Evolutionary conservation across 2,113 vertebrate species (phyloP).

Genomic region (Origma solitaria): DNA sequence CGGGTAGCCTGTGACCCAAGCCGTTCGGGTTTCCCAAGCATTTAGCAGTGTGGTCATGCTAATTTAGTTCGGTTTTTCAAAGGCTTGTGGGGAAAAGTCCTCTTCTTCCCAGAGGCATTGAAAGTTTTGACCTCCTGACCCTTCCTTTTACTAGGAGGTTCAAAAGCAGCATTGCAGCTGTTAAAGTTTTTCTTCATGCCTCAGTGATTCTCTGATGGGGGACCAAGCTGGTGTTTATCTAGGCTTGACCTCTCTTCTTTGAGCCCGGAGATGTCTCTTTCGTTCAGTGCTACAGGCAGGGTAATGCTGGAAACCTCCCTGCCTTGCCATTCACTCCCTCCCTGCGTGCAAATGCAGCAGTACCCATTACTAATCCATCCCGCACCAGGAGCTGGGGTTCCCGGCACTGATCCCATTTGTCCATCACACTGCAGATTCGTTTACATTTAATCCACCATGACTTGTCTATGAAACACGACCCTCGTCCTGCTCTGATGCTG

Average conservation of each 20-base stretch:
- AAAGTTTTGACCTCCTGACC: constrained; percentile 47
- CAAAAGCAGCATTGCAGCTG: constrained; percentile 62
- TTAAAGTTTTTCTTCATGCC: constrained; percentile 56
- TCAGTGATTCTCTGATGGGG: constrained; percentile 5
- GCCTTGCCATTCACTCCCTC: background rate
- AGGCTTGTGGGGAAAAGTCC: constrained; percentile 35
- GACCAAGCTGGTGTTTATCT: constrained; percentile 44
- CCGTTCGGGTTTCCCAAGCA: constrained; percentile 15
- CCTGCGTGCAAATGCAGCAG: background rate
- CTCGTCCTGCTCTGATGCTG: background rate
- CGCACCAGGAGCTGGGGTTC: background rate
- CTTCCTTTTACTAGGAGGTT: constrained; percentile 29
- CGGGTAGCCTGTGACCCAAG: constrained; percentile 2
- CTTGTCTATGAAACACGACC: background rate
- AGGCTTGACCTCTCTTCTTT: constrained; percentile 44
- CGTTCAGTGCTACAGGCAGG: background rate
- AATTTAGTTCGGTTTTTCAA: constrained; percentile 59
- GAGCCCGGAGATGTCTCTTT: background rate
- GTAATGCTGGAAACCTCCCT: background rate
- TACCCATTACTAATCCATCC: background rate
- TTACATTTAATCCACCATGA: constrained; percentile 16
- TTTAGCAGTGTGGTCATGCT: constrained; percentile 54
- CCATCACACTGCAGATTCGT: constrained; percentile 18
- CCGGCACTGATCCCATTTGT: constrained; percentile 18
- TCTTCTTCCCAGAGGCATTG: constrained; percentile 47